These are phyloP conservation scores for Hypomecis atomaria DNA, from an alignment of 2,888 invertebrate species.

Conservation along the genomic window DNA sequence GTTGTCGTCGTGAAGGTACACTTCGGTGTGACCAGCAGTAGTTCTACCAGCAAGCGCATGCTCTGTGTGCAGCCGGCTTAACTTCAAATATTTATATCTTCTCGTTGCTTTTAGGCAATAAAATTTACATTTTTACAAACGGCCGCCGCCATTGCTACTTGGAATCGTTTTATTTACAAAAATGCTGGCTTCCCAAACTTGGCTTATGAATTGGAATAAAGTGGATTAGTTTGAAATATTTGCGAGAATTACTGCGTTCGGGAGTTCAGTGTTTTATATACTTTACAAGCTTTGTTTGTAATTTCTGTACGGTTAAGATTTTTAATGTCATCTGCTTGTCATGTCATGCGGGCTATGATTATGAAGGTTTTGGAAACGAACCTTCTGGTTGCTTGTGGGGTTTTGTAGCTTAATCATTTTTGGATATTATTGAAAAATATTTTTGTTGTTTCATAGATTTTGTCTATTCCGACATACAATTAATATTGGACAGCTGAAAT, in stretches of 20 bases:
- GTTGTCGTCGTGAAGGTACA: no score
- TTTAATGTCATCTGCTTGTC: background rate
- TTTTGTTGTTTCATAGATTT: no score
- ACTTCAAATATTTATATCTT: conserved; percentile 77
- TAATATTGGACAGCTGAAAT: no score
- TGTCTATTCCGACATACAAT: no score
- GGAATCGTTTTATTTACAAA: conserved; percentile 20
- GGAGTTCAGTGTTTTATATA: conserved; percentile 5
- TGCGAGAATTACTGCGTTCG: conserved; percentile 3
- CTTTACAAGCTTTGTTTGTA: conserved; percentile 1
- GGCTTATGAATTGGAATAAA: conserved; percentile 29
- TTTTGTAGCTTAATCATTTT: no score
- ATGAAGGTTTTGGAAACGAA: no score
- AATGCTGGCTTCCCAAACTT: conserved; percentile 23
- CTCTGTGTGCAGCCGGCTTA: conserved; percentile 41
- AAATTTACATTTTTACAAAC: conserved; percentile 82
- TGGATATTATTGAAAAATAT: no score
- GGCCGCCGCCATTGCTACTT: conserved; percentile 41
- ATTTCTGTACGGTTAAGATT: background rate
- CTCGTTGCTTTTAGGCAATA: conserved; percentile 67
- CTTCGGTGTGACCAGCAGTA: conserved; percentile 52
- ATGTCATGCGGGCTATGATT: no score
- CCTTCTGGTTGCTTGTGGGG: no score
- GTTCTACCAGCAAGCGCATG: conserved; percentile 58
- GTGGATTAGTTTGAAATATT: conserved; percentile 24